Conservation (phyloP, 2,113 vertebrate genomes). For the Syngnathus scovelli region DNA sequence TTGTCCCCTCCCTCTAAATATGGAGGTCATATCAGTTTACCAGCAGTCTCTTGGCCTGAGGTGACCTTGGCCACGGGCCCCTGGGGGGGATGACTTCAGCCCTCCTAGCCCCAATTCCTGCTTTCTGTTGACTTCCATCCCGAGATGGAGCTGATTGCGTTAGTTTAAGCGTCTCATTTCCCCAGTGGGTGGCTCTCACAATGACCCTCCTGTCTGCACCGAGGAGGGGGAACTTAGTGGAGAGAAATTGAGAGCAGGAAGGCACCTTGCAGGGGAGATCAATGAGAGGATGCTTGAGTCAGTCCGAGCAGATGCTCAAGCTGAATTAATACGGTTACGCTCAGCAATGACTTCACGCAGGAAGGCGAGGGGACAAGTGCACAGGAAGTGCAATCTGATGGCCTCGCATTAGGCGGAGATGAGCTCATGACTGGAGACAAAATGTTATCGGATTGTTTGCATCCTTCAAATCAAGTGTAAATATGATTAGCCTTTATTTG, state of each 20-base stretch:
- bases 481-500: background rate
- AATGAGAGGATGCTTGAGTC: slow-evolving; percentile 62
- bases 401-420: slow-evolving; percentile 53
- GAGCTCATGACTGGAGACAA: slow-evolving; percentile 49
- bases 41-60: slow-evolving; percentile 7
- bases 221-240: slow-evolving; percentile 36
- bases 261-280: slow-evolving; percentile 48
- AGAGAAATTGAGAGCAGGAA: slow-evolving; percentile 31
- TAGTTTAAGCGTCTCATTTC: slow-evolving; percentile 36
- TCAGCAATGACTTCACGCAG: slow-evolving; percentile 64
- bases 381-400: slow-evolving; percentile 64
- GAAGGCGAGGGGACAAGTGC: slow-evolving; percentile 64
- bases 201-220: slow-evolving; percentile 39
- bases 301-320: slow-evolving; percentile 76
- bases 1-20: slow-evolving; percentile 14
- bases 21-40: slow-evolving; percentile 13
- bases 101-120: slow-evolving; percentile 18
- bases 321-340: slow-evolving; percentile 68
- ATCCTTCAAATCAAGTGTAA: slow-evolving; percentile 20
- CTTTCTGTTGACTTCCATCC: slow-evolving; percentile 39
- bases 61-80: slow-evolving; percentile 27
- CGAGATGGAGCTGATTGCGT: slow-evolving; percentile 53
- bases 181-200: slow-evolving; percentile 39
- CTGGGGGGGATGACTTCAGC: slow-evolving; percentile 47
- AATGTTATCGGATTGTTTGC: slow-evolving; percentile 26